A percentile compares a stretch with the other conserved stretches of the same genome.
These are phyloP conservation scores for Pleuronectes platessa DNA, from an alignment of 2,113 vertebrate species.

Conservation along the genomic window DNA sequence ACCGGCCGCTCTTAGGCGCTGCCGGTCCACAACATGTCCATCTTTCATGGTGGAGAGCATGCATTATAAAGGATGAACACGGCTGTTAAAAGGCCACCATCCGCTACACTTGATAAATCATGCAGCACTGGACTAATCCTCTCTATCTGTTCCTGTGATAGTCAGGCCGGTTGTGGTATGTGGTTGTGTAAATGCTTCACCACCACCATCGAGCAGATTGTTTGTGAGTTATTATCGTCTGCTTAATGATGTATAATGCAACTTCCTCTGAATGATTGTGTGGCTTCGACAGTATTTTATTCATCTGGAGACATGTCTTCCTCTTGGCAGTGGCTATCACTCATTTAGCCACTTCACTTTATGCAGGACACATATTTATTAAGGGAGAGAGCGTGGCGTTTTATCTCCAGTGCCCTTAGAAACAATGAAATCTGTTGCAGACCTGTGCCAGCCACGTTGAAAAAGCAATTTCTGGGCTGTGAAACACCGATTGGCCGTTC, in stretches of 20 bases:
- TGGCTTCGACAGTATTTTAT: conserved; percentile 1
- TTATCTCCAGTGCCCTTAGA: conserved; percentile 10
- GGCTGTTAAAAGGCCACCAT: conserved; percentile 64
- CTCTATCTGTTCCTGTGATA: conserved; percentile 34
- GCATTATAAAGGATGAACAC: conserved; percentile 69
- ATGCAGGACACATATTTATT: conserved; percentile 21
- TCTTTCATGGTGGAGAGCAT: conserved; percentile 50
- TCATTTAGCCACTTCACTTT: conserved; percentile 27
- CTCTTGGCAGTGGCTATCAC: conserved; percentile 22
- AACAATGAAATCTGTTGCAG: conserved; percentile 23
- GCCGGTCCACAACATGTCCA: conserved; percentile 26
- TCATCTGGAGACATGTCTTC: conserved; percentile 16
- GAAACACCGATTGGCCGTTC: conserved; percentile 59
- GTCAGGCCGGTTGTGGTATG: conserved; percentile 2
- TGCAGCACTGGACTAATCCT: conserved; percentile 64
- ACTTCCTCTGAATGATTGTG: conserved; percentile 3
- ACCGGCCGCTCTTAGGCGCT: conserved; percentile 19
- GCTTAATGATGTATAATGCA: conserved; percentile 36
- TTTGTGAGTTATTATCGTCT: conserved; percentile 28
- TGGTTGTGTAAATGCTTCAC: conserved; percentile 25
- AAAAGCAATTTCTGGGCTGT: conserved; percentile 25
- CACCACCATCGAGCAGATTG: conserved; percentile 24
- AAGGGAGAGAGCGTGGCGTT: neutral
- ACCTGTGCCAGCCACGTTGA: conserved; percentile 19
- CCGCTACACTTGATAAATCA: conserved; percentile 61